phyloP scores from a whole-genome alignment of 1,140 invertebrate species.

The Himalopsyche phryganea region DNA sequence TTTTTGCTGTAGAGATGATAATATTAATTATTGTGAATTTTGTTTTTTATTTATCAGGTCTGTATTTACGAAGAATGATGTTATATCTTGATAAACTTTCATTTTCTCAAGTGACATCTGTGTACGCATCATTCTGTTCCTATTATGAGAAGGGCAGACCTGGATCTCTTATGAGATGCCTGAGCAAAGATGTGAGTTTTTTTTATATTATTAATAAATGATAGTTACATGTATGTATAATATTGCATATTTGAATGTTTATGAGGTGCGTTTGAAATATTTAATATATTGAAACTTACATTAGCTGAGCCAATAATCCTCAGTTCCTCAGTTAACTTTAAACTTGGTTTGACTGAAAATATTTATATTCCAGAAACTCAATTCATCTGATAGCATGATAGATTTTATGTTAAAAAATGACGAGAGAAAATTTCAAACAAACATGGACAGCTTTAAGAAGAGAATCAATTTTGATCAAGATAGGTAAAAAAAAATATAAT shows the following conservation, averaged over 20 bases:
- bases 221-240: too few relatives aligned
- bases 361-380: slow-evolving; percentile 32
- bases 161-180: slow-evolving; percentile 46
- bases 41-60: slow-evolving; percentile 39
- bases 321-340: too few relatives aligned
- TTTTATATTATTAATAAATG: too few relatives aligned
- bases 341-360: too few relatives aligned
- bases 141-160: slow-evolving; percentile 59
- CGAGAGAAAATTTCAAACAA: slow-evolving; percentile 20
- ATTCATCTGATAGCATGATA: slow-evolving; percentile 20
- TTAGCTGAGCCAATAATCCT: too few relatives aligned
- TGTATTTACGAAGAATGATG: slow-evolving; percentile 77
- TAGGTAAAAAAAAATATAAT: slow-evolving; percentile 34
- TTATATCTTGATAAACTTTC: slow-evolving; percentile 77
- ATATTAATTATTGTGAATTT: too few relatives aligned
- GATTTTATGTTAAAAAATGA: slow-evolving; percentile 21
- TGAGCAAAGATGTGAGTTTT: slow-evolving; percentile 48
- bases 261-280: too few relatives aligned
- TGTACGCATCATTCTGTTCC: slow-evolving; percentile 63
- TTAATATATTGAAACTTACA: too few relatives aligned
- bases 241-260: too few relatives aligned
- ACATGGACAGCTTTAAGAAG: slow-evolving; percentile 40
- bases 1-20: too few relatives aligned
- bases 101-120: slow-evolving; percentile 72
- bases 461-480: slow-evolving; percentile 47